Evolutionary conservation across 2,888 invertebrate genomes (phyloP).

Genomic region (Schizaphis graminum): DNA sequence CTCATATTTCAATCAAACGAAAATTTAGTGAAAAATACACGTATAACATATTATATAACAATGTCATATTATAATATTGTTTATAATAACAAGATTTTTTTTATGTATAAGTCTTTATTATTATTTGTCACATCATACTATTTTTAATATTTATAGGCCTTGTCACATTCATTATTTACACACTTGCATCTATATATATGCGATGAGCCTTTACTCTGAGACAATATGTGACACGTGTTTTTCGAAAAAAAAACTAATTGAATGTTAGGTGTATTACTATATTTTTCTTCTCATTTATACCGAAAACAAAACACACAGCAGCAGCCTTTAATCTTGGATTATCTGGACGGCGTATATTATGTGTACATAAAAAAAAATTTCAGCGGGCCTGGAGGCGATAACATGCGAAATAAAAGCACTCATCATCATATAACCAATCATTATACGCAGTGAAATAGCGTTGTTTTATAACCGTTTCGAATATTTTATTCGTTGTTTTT

Average conservation of each 20-base stretch:
- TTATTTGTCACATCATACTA: background rate
- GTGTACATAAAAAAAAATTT: background rate
- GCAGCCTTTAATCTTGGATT: background rate
- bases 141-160: background rate
- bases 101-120: background rate
- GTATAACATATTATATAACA: background rate
- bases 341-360: background rate
- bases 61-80: too few relatives aligned
- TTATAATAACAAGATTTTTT: background rate
- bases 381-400: background rate
- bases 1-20: background rate
- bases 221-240: background rate
- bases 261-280: background rate
- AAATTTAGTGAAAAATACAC: background rate
- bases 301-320: background rate
- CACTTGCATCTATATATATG: background rate
- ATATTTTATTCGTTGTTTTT: slow-evolving; percentile 39
- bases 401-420: slow-evolving; percentile 21
- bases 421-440: slow-evolving; percentile 5
- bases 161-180: background rate
- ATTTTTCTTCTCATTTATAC: background rate
- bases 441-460: slow-evolving; percentile 1
- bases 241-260: background rate
- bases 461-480: slow-evolving; percentile 31
- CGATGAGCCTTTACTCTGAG: background rate